Evolutionary conservation across 2,113 vertebrate genomes (phyloP).

Genomic region (Platanista minor): DNA sequence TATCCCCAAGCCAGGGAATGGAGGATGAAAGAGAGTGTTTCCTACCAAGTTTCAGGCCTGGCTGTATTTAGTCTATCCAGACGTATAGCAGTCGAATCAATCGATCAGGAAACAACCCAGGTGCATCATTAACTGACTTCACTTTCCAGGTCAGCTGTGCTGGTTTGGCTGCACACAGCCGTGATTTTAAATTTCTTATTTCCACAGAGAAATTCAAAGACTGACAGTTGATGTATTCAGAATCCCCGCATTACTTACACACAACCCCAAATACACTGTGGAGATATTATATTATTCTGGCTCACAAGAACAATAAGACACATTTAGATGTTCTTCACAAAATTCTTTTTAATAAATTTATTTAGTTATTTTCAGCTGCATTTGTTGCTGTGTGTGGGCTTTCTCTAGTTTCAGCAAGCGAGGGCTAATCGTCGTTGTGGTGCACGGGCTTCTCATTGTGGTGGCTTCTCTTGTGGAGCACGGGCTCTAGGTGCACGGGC

Average conservation of each 20-base stretch:
- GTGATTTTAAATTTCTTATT: constrained; percentile 38
- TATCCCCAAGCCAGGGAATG: not conserved
- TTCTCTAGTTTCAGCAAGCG: too few relatives aligned
- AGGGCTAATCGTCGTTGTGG: too few relatives aligned
- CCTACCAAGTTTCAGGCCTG: not conserved
- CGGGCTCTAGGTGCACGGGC: too few relatives aligned
- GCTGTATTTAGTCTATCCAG: not conserved
- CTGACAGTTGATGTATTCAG: not conserved
- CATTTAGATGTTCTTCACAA: not conserved
- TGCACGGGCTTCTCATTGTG: too few relatives aligned
- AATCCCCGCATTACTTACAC: not conserved
- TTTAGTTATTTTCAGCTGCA: too few relatives aligned
- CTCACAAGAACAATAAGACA: not conserved
- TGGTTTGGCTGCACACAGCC: not conserved
- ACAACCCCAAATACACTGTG: not conserved
- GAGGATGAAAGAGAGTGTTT: not conserved
- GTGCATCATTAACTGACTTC: not conserved
- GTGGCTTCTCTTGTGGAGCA: too few relatives aligned
- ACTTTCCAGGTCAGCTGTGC: not conserved
- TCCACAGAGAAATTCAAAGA: constrained; percentile 36
- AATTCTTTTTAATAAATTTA: not conserved
- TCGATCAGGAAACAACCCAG: not conserved
- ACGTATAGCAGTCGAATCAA: not conserved
- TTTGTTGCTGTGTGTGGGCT: too few relatives aligned
- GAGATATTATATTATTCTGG: not conserved